Percentiles rank a stretch among this genome's conserved stretches.
phyloP scores from a whole-genome alignment of 2,797 vertebrate species.

The Sarcoramphus papa region DNA sequence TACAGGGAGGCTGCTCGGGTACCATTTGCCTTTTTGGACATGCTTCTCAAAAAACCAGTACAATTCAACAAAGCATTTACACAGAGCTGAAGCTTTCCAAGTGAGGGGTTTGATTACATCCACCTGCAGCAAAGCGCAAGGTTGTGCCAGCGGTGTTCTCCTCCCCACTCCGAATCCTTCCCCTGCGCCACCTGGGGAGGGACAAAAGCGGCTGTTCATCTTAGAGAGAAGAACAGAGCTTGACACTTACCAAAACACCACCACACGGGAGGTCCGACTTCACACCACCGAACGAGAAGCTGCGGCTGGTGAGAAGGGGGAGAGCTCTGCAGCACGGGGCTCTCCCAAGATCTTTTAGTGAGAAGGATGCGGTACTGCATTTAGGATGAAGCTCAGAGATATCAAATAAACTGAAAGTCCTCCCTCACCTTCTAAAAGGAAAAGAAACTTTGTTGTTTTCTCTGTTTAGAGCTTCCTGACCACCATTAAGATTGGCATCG shows the following conservation, averaged over 20 bases:
- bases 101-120: not conserved
- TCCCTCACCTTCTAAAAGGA: not conserved
- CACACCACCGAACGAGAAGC: accelerated
- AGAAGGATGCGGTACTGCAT: not conserved
- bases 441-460: not conserved
- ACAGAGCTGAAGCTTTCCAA: not conserved
- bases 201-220: not conserved
- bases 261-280: accelerated
- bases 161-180: not conserved
- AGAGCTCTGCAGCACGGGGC: not conserved
- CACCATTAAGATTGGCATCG: not conserved
- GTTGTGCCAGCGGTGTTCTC: not conserved
- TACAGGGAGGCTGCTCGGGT: not conserved
- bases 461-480: not conserved
- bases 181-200: no score
- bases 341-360: not conserved
- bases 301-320: not conserved
- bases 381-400: not conserved
- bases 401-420: not conserved
- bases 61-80: not conserved
- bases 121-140: not conserved
- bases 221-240: not conserved
- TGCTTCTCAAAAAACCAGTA: accelerated
- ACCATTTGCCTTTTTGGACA: not conserved
- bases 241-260: not conserved